A percentile compares a stretch with the other conserved stretches of the same genome.
Evolutionary conservation across 2,888 invertebrate genomes (phyloP).

Genomic region (Notocelia uddmanniana): DNA sequence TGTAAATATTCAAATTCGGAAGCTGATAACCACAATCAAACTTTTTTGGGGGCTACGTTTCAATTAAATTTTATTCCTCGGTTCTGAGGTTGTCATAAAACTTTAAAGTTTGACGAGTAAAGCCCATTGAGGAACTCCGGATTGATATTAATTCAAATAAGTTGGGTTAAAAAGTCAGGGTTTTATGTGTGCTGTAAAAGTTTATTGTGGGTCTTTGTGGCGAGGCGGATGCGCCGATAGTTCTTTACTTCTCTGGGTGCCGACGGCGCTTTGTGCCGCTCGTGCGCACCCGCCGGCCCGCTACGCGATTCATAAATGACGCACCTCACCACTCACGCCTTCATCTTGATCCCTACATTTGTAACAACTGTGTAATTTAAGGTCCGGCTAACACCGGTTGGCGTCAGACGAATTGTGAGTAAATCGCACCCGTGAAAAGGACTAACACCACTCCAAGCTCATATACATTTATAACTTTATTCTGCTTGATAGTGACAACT

Average conservation of each 20-base stretch:
- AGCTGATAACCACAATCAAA: constrained; percentile 85
- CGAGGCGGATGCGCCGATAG: constrained; percentile 82
- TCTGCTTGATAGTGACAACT: background rate
- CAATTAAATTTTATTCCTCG: constrained; percentile 86
- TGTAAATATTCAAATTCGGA: constrained; percentile 85
- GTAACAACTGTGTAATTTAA: background rate
- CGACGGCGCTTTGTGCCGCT: constrained; percentile 63
- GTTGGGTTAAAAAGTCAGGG: constrained; percentile 85
- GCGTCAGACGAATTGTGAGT: background rate
- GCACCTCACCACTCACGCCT: background rate
- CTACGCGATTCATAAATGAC: background rate
- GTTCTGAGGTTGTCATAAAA: constrained; percentile 84
- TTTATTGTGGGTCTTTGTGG: constrained; percentile 85
- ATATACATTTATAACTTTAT: background rate
- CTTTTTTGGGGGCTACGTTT: constrained; percentile 80
- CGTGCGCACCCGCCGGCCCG: constrained; percentile 49
- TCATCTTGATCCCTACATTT: background rate
- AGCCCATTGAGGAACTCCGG: constrained; percentile 85
- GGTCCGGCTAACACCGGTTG: background rate
- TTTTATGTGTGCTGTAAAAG: constrained; percentile 85
- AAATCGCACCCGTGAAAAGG: constrained; percentile 5
- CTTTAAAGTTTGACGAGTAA: constrained; percentile 85
- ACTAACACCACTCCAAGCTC: background rate
- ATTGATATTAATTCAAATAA: constrained; percentile 87
- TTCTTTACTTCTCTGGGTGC: constrained; percentile 67